Base-by-base conservation (phyloP, 1,140 invertebrate species). In the Monomorium pharaonis region DNA sequence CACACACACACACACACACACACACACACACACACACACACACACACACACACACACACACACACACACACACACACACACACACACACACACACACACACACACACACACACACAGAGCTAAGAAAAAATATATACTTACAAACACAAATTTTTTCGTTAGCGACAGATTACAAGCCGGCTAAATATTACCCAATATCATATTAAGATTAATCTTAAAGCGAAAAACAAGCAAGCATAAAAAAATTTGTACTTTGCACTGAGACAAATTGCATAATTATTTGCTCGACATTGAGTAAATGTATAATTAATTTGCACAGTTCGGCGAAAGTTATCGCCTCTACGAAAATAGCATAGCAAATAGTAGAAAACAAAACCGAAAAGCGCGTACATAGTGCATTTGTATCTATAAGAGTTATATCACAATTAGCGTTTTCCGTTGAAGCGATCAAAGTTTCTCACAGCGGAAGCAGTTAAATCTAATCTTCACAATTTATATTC, bases 371-470 rank as follows among this genome's bases (percentile, higher is more conserved):
- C 16, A 42, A 69, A 69, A 54, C 7, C 12, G 3, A 18, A 67
- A 10, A 16, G 21, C n/a, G 47, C 9, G 14, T 60, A 44, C 16
- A 33, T 58, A 16, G 18, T 42, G 18, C 37, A 60, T 44, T 18
- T 33, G 30, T 74, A 14, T 75, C 14, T 18, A 27, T 14, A 62
- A 60, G 24, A 75, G n/a, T 56, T 75, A 47, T n/a, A 30, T n/a
- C 16, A 78, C 27, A 47, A 78, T 80, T 76, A 76, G 21, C 16
- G 44, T 37, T 80, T 67, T 67, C 42, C 37, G 16, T 77, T 47
- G 49, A 60, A 63, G 27, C 21, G 24, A 63, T 77, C 37, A 30
- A 60, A 65, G 4, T 54, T 0, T 54, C 12, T 63, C 9, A 3
- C 18, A 44, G 24, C 42, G 75, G 56, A 44, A 77, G 18, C 37